Evolutionary conservation across 2,888 invertebrate species (phyloP).

Genomic region (Spilarctia lutea): DNA sequence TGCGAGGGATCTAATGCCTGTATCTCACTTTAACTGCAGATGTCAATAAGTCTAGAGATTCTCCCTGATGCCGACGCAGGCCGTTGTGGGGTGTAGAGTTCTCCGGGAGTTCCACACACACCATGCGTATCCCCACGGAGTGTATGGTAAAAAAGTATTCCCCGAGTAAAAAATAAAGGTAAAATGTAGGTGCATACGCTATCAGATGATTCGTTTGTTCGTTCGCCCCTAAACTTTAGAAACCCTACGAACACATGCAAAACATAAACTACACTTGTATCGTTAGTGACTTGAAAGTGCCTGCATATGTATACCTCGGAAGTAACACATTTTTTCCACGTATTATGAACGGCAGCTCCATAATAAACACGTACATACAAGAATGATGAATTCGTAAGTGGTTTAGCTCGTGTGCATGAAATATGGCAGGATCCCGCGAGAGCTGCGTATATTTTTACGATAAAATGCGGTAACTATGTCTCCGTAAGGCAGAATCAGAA

Average conservation of each 20-base stretch:
- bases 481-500: constrained; percentile 29
- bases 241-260: neutral
- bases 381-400: constrained; percentile 36
- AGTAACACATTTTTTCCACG: constrained; percentile 3
- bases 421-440: constrained; percentile 31
- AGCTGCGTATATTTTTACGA: constrained; percentile 35
- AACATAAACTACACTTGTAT: neutral
- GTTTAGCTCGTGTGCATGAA: constrained; percentile 30
- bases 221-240: neutral
- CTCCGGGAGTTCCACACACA: too few relatives aligned
- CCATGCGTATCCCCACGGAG: too few relatives aligned
- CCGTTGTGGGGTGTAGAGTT: too few relatives aligned
- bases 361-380: constrained; percentile 29
- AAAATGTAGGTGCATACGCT: too few relatives aligned
- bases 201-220: too few relatives aligned
- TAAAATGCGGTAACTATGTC: constrained; percentile 34
- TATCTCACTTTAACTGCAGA: too few relatives aligned
- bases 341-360: neutral
- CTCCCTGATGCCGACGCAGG: too few relatives aligned
- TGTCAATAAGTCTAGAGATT: too few relatives aligned
- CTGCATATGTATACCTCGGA: neutral
- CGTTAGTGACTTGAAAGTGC: neutral
- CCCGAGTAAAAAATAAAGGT: too few relatives aligned
- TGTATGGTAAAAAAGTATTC: too few relatives aligned
- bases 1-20: too few relatives aligned